Base-by-base conservation (phyloP, 2,888 invertebrate species). In the Drosophila barbarae region DNA sequence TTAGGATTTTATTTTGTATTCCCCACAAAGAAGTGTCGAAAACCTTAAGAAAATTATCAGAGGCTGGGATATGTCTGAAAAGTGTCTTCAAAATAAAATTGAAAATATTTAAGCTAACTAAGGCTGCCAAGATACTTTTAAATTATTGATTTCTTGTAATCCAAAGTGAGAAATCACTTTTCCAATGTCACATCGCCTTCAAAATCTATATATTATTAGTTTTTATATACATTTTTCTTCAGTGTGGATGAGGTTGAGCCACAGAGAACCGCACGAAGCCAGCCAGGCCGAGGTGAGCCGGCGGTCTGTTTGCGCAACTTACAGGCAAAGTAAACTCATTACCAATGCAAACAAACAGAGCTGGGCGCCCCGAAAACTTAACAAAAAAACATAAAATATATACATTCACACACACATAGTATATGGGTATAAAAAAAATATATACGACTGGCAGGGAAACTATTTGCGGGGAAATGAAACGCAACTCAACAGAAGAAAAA, bases 281-380 rank as follows among this genome's bases (percentile, higher is more conserved):
- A 51, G 68, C 60, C 70, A 47, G 51, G 39, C 63, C 34, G 63
- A 70, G 61, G 49, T 52, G 64, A 63, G 52, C 59, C 64, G 50
- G 53, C 49, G 69, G 71, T 74, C 72, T 86, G 81, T 86, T 84
- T 84, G 78, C 76, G 53, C 73, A 86, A 86, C 86, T 82, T 82
- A 84, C 83, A 82, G 84, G 77, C 73, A 82, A 80, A 86, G 85
- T 86, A 87, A 85, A 85, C 85, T 85, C 87, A 85, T 85, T 87
- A 85, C 84, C 76, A 82, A 84, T 82, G 86, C 84, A 85, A 85
- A 85, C 85, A 87, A 75, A 76, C 77, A 84, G 72, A 34, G 53
- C 36, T 47, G 67, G 55, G 46, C 39, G 72, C 85, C 65, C 70
- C 66, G 57, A 71, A 86, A 86, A 85, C 80, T 79, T 80, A 68